Evolutionary conservation across 1,140 invertebrate genomes (phyloP).

Genomic region (Proales similis): DNA sequence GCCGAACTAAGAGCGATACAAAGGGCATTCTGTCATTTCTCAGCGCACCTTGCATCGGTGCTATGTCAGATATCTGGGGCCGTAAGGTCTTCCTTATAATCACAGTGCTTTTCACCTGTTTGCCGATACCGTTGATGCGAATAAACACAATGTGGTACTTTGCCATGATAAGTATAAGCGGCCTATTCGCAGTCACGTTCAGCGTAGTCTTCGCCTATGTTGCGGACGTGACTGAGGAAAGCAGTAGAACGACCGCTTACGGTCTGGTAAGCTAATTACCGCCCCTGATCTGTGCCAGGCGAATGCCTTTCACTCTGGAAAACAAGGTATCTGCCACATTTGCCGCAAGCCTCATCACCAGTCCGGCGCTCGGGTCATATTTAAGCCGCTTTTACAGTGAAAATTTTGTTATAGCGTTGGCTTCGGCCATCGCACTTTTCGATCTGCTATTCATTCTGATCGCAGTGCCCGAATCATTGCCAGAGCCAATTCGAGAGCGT

Average conservation of each 20-base stretch:
- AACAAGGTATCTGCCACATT: slow-evolving; percentile 99
- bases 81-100: slow-evolving; percentile 94
- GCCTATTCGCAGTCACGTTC: slow-evolving; percentile 96
- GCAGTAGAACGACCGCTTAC: slow-evolving; percentile 88
- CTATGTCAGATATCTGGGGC: slow-evolving; percentile 93
- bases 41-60: slow-evolving; percentile 89
- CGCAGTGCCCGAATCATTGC: slow-evolving; percentile 91
- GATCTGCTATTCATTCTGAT: slow-evolving; percentile 98
- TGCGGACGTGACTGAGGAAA: slow-evolving; percentile 95
- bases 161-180: slow-evolving; percentile 96
- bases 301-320: slow-evolving; percentile 55
- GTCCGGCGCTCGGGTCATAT: slow-evolving; percentile 88
- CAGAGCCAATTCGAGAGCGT: slow-evolving; percentile 60
- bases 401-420: slow-evolving; percentile 83
- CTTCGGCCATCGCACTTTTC: slow-evolving; percentile 82
- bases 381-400: slow-evolving; percentile 80
- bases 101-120: slow-evolving; percentile 97
- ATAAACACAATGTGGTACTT: slow-evolving; percentile 99
- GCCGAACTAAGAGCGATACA: slow-evolving; percentile 35
- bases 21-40: slow-evolving; percentile 88
- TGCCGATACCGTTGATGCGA: slow-evolving; percentile 95
- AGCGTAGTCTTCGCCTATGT: slow-evolving; percentile 96
- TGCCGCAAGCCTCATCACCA: slow-evolving; percentile 92
- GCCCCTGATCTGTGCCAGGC: not conserved
- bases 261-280: slow-evolving; percentile 70